Evolutionary conservation across 2,797 vertebrate genomes (phyloP), one percentile per base, ranked within the genome.

Genomic region (Gastrophryne carolinensis): DNA sequence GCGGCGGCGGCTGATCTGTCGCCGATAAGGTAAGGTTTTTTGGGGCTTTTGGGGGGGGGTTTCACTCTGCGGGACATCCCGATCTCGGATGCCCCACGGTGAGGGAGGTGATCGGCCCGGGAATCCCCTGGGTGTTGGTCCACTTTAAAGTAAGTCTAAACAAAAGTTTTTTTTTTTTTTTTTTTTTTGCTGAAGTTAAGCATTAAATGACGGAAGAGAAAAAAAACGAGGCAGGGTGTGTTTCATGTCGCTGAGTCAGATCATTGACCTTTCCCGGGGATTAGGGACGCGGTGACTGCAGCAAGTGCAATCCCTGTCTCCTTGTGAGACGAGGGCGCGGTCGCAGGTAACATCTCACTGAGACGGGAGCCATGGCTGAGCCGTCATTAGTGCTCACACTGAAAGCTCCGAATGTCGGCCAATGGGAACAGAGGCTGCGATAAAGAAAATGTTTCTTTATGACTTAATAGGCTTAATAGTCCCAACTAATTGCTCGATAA

Each of bases 401-500:
- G 12, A 32, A 44, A 17, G 50, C 62, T 65, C 41, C 49, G 62
- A 64, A n/a, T n/a, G n/a, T 19, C 62, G 11, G 12, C 5, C 24
- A 13, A 2, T 4, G 9, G 15, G 5, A 39, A 32, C 34, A n/a
- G 6, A 3, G 8, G n/a, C 8, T 3, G 5, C 9, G 39, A 32
- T 8, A 49, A 30, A 17, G 10, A 8, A 15, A 30, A n/a, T 27
- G 8, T 3, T 5, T 17, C n/a, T 71, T 71, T 71, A 71, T 71
- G 19, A 71, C 26, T 21, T 50, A 61, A 72, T 52, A 12, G 23
- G 41, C 26, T 32, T 62, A 23, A 72, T 62, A 49, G 19, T 32
- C 19, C 11, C 1, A 6, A 34, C n/a, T 50, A 65, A 65, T 65
- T 27, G 15, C 19, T 21, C 13, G 19, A 34, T 34, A 13, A 1